These are phyloP conservation scores for Crypturellus undulatus DNA, from an alignment of 2,113 vertebrate species.

Conservation along the genomic window DNA sequence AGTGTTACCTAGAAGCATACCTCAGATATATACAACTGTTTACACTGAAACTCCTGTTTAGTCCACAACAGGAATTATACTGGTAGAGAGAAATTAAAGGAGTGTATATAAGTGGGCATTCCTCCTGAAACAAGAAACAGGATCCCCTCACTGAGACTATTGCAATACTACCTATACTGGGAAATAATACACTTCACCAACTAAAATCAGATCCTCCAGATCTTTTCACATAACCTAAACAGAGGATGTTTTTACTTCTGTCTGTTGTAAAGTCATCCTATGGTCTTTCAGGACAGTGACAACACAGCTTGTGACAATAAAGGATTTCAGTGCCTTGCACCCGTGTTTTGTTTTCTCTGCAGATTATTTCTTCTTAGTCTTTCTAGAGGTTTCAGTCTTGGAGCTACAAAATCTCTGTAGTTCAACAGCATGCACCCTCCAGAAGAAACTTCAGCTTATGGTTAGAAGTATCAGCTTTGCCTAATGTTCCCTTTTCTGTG, in stretches of 20 bases:
- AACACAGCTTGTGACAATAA: background rate
- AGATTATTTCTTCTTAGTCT: background rate
- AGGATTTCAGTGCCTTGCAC: background rate
- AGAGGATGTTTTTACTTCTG: background rate
- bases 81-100: background rate
- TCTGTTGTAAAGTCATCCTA: background rate
- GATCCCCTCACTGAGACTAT: background rate
- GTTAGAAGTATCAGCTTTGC: background rate
- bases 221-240: background rate
- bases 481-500: background rate
- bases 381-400: background rate
- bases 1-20: background rate
- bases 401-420: background rate
- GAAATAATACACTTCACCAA: background rate
- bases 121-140: background rate
- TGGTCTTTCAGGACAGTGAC: background rate
- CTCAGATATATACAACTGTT: background rate
- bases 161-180: background rate
- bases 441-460: background rate
- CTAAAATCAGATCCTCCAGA: background rate
- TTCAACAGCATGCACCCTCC: background rate
- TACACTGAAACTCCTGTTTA: background rate
- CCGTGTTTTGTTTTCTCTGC: background rate
- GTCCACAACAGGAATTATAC: background rate
- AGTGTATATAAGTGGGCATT: background rate